Evolutionary conservation across 2,797 vertebrate genomes (phyloP), one percentile per base, ranked within the genome.

Genomic region (Scomberomorus guttatus): DNA sequence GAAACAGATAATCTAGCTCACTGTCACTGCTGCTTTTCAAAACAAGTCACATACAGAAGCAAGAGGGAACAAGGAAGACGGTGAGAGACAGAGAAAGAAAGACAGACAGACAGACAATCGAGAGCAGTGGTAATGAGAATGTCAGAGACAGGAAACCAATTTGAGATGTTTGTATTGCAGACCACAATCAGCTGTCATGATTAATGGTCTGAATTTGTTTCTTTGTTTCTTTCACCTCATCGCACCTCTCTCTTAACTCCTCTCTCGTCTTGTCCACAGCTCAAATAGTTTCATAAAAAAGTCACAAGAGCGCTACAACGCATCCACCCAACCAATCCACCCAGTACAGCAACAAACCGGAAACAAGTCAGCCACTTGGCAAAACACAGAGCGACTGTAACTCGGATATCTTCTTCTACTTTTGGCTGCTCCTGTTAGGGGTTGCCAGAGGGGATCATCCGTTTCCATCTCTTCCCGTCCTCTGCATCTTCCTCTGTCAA

Each of bases 171-270:
- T 5, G 8, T 71, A 29, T 39, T 22, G 65, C 56, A 42, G 55
- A 72, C 56, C 62, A 75, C 74, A 82, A 78, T 86, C 82, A 87
- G 77, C 76, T 77, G 84, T 82, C 69, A 12, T 89, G 88, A 91
- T 89, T 85, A 87, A 90, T 85, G 80, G 66, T 67, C 37, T 55
- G 25, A 71, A 82, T 89, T 89, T 54, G 71, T 82, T 88, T 37
- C 11, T 37, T 37, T 37, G 10, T 79, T 79, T 44, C 29, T 75
- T 71, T 79, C 80, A 80, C 73, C 72, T 81, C 67, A 34, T 86
- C 20, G 4, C 3, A 0, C 46, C 48, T 73, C 37, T 63, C 25
- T 48, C 60, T 76, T 68, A 54, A 67, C 29, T 32, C 44, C 8
- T 50, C 52, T 72, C 51, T 65, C 7, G 13, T 82, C 55, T 65